Evolutionary conservation across 2,797 vertebrate genomes (phyloP), one percentile per base, ranked within the genome.

Genomic region (Phrynocephalus forsythii): DNA sequence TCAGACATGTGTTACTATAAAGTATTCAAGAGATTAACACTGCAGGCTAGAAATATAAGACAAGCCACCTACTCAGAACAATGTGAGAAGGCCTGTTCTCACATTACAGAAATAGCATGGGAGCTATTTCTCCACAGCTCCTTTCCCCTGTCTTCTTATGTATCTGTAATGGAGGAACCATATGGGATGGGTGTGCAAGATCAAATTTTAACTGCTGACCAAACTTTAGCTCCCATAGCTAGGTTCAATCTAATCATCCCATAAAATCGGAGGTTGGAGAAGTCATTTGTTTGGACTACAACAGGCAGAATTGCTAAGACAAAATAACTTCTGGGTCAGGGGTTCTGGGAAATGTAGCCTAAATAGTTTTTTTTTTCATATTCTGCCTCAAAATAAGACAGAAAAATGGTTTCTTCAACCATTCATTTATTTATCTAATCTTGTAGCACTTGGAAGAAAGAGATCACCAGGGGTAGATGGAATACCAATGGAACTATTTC

Each of bases 1-100:
- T 18, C 44, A 88, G 44, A 28, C 77, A 80, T 79, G 82, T 88
- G 87, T 84, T 88, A 28, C 52, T 66, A 80, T 84, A 80, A 84
- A 88, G 68, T 44, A 80, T 83, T 73, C 67, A 81, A 60, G n/a
- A 88, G 87, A 81, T 84, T 75, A 85, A 67, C 33, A 50, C 69
- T 73, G 38, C 69, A 80, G 52, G 76, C n/a, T 67, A 67, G 60
- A 24, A 80, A 60, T 80, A 80, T 48, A 52, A 79, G 76, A 73
- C 69, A 80, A 80, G 48, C 73, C 28, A 63, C 52, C 33, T 79
- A 80, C 69, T 75, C 69, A 75, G 28, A 66, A 86, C 38, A 66
- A 66, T 67, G 28, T 82, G 38, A 82, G 38, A 68, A 22, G 84
- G 44, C n/a, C 84, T 78, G 75, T 79, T 68, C 75, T 52, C 69